These are phyloP conservation scores for Gallinago stenura DNA, from an alignment of 2,797 vertebrate genomes.

Conservation along the genomic window DNA sequence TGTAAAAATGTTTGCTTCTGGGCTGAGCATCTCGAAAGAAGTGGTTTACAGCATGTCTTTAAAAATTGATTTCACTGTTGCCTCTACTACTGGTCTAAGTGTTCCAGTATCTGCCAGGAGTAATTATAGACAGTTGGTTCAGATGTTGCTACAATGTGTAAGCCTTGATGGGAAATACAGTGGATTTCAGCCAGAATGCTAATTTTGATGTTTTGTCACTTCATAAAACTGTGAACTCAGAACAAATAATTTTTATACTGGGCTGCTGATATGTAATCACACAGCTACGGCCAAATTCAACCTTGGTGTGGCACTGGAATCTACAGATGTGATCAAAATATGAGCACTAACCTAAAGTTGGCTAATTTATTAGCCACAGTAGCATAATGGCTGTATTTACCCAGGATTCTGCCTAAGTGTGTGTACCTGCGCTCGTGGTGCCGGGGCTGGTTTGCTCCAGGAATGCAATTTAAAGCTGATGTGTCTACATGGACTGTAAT, in stretches of 20 bases:
- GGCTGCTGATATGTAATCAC: neutral
- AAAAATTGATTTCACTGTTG: conserved; percentile 68
- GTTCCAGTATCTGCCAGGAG: conserved; percentile 68
- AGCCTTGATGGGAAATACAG: conserved; percentile 77
- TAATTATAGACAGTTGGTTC: conserved; percentile 73
- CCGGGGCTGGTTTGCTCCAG: neutral
- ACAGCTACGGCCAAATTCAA: conserved; percentile 5
- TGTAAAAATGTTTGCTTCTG: neutral
- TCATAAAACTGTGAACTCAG: conserved; percentile 55
- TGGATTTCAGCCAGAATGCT: conserved; percentile 75
- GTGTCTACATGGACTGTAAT: neutral
- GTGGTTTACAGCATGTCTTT: conserved; percentile 42
- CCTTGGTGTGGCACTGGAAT: neutral
- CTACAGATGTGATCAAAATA: neutral
- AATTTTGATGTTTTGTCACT: conserved; percentile 71
- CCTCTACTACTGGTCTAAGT: conserved; percentile 44
- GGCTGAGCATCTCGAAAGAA: conserved; percentile 37
- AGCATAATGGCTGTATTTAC: neutral
- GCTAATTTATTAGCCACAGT: neutral
- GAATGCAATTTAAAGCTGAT: neutral
- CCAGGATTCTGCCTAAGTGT: neutral
- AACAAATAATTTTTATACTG: conserved; percentile 60
- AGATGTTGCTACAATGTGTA: conserved; percentile 71
- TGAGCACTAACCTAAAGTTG: neutral
- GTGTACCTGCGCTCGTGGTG: neutral